phyloP scores from a whole-genome alignment of 2,113 vertebrate genomes.

The Gallinago media region DNA sequence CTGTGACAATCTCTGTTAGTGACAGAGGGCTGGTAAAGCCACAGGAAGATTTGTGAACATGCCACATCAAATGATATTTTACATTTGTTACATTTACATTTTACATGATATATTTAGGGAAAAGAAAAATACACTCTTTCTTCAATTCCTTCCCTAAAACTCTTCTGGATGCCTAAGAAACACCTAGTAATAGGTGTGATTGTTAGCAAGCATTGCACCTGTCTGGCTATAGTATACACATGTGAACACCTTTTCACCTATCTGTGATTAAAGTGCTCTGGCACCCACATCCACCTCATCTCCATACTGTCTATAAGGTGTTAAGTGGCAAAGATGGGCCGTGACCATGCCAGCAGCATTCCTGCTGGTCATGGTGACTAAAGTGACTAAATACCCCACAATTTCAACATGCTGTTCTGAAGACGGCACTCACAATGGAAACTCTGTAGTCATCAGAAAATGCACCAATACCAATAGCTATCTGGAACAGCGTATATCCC shows the following conservation, averaged over 20 bases:
- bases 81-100: background rate
- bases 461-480: background rate
- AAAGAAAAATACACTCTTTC: background rate
- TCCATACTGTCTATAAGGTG: fast-evolving
- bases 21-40: background rate
- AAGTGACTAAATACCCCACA: background rate
- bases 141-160: background rate
- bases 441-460: background rate
- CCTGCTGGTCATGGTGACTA: background rate
- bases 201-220: fast-evolving
- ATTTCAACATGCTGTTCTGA: background rate
- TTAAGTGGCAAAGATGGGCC: fast-evolving
- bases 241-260: fast-evolving
- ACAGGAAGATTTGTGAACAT: background rate
- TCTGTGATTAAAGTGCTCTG: background rate
- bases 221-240: background rate
- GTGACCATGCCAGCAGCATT: fast-evolving
- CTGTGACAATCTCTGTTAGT: background rate
- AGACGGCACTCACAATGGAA: background rate
- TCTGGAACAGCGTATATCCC: background rate
- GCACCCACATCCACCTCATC: fast-evolving
- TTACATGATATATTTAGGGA: background rate
- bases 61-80: background rate
- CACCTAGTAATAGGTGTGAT: fast-evolving
- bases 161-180: background rate